A percentile compares a stretch with the other conserved stretches of the same genome.
phyloP scores from a whole-genome alignment of 2,888 invertebrate species.

The Campopleginae sp. region DNA sequence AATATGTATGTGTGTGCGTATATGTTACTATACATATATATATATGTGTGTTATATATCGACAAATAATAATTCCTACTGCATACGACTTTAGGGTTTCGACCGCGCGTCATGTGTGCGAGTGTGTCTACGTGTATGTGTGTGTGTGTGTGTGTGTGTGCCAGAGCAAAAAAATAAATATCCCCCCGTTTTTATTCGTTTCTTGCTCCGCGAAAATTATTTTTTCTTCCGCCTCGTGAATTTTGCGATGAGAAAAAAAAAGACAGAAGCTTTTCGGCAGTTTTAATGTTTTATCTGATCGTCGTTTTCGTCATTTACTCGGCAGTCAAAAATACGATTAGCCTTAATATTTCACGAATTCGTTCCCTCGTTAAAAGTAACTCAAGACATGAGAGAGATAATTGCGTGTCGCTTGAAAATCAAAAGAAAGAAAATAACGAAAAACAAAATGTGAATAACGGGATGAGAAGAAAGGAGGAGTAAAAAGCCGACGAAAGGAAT shows the following conservation, averaged over 20 bases:
- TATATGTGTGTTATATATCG: conserved; percentile 46
- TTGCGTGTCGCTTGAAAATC: neutral
- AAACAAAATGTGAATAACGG: neutral
- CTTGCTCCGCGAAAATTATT: neutral
- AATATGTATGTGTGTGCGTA: neutral
- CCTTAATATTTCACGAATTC: neutral
- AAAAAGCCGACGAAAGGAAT: conserved; percentile 1
- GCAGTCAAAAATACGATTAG: neutral
- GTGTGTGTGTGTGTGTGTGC: conserved; percentile 29
- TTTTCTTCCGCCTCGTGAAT: neutral
- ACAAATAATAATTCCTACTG: conserved; percentile 57
- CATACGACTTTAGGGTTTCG: conserved; percentile 48
- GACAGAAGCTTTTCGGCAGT: neutral
- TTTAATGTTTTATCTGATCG: neutral
- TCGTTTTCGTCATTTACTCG: neutral
- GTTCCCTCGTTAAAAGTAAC: neutral
- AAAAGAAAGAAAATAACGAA: neutral
- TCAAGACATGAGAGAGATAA: neutral
- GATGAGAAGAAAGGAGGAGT: conserved; percentile 10
- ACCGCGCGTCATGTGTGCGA: conserved; percentile 14
- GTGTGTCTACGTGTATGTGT: conserved; percentile 9
- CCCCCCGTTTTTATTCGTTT: conserved; percentile 42
- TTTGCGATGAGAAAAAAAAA: neutral
- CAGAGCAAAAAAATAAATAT: neutral
- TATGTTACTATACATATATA: conserved; percentile 39